Evolutionary conservation across 1,140 invertebrate species (phyloP), one percentile per base, ranked within the genome.

Genomic region (Panagrolaimus sp.): DNA sequence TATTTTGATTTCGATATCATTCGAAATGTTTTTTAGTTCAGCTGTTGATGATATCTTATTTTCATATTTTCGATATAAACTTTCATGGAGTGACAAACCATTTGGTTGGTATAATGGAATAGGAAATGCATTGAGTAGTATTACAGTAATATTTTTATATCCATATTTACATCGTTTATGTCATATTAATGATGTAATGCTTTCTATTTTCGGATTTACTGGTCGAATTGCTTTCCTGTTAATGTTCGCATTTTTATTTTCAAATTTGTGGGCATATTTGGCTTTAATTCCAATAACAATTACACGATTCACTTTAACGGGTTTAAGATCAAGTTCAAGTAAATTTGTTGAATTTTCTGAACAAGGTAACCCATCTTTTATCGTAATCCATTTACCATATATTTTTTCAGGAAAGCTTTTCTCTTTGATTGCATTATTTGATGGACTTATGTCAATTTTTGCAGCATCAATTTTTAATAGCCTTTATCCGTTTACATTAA

Each of bases 381-480:
- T 38, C 32, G 7, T 38, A 38, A 38, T 4, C 2, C 32, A 38
- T 38, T 38, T 38, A 38, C 7, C 2, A 38, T 38, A 38, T 4
- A 7, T 38, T 38, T 38, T 38, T 38, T 4, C 7, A 38, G 78
- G 75, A 17, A 71, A 70, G 65, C 48, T 76, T 15, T 81, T 79
- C 45, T 64, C 78, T 2, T 64, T 80, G 17, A 74, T 80, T 43
- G 58, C 76, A 8, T 47, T 80, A 9, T 14, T 82, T 38, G 71
- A 82, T 55, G 68, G 76, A 9, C 28, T 79, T 8, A 67, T 74
- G 1, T 80, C 73, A 17, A 67, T 82, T 14, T n/a, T 71, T 58
- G 80, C 80, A 17, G 79, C 78, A 14, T 43, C 71, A 14, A 73
- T 80, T 44, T 80, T 82, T 71, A 80, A 80, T 62, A 77, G 77